Evolutionary conservation across 1,140 invertebrate species (phyloP), one percentile per base, ranked within the genome.

Genomic region (Diploscapter pachys): DNA sequence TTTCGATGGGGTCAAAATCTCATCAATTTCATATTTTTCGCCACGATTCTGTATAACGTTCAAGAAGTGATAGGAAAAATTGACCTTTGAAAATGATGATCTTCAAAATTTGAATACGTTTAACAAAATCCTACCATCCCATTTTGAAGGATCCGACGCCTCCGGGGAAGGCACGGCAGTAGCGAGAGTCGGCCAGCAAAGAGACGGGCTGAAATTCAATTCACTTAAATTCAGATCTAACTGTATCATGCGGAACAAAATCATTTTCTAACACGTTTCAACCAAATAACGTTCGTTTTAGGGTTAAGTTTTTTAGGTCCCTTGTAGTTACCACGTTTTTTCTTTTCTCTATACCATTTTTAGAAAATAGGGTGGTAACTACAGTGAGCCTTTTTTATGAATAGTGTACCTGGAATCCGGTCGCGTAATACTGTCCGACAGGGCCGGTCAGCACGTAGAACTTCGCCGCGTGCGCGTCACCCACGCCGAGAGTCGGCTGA

Each of bases 141-240:
- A 98, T 91, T 89, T 99, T 99, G 73, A 90, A 90, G 82, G 92
- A 91, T 51, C 96, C 96, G 70, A 93, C 92, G 77, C 95, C 96
- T 62, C 96, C 96, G 5, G 94, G 95, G 92, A 95, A 98, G 48
- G 96, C 93, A 74, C 96, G 88, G 2, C 92, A 91, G 82, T 90
- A 93, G 50, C 89, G 85, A 0, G 93, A 92, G 88, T 94, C 91
- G 59, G 93, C 93, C 5, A 93, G 86, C 31, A 94, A 86, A 2
- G 91, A 90, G 8, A 95, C 90, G 0, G 92, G 91, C 78, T 93
- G 91, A 31, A 31, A 31, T 31, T 31, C 31, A 31, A 31, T 31
- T 31, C 31, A 31, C 31, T 31, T 31, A 31, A 31, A 31, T 1
- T 31, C 31, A 31, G 31, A 31, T 31, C 31, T 31, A 31, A 31